A percentile compares a stretch with the other conserved stretches of the same genome.
phyloP scores from a whole-genome alignment of 2,888 invertebrate species.

The Lacanobia oleracea region DNA sequence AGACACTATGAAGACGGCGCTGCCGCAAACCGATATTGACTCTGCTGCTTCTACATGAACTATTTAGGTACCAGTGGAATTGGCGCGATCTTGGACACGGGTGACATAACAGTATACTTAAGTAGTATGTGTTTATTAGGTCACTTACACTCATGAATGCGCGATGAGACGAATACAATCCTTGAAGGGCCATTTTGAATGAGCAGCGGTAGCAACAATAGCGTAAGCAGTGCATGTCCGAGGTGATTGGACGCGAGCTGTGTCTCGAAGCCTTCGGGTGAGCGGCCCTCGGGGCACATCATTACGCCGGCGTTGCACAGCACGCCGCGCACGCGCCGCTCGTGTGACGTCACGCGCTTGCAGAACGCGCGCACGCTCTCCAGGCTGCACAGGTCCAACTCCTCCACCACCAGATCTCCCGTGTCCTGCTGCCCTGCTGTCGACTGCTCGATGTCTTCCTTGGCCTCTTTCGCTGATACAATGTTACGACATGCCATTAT shows the following conservation, averaged over 20 bases:
- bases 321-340: constrained; percentile 67
- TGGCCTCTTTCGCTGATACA: constrained; percentile 87
- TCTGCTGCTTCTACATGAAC: not conserved
- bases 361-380: constrained; percentile 90
- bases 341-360: constrained; percentile 79
- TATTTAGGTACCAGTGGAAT: not conserved
- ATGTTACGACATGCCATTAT: constrained; percentile 87
- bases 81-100: not conserved
- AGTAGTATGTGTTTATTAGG: not conserved
- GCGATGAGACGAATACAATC: constrained; percentile 90
- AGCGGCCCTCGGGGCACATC: constrained; percentile 91
- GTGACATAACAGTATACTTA: not conserved
- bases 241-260: constrained; percentile 93
- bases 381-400: constrained; percentile 90
- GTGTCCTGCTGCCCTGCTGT: constrained; percentile 55
- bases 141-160: constrained; percentile 72
- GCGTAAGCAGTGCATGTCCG: constrained; percentile 91
- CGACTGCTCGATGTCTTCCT: constrained; percentile 80
- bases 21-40: no score
- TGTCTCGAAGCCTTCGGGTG: constrained; percentile 92
- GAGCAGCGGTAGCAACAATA: constrained; percentile 91
- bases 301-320: constrained; percentile 82
- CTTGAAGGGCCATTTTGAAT: constrained; percentile 89
- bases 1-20: no score
- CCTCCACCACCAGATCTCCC: constrained; percentile 80